Conservation (phyloP, 2,888 invertebrate genomes). For the Nasonovia ribisnigri region DNA sequence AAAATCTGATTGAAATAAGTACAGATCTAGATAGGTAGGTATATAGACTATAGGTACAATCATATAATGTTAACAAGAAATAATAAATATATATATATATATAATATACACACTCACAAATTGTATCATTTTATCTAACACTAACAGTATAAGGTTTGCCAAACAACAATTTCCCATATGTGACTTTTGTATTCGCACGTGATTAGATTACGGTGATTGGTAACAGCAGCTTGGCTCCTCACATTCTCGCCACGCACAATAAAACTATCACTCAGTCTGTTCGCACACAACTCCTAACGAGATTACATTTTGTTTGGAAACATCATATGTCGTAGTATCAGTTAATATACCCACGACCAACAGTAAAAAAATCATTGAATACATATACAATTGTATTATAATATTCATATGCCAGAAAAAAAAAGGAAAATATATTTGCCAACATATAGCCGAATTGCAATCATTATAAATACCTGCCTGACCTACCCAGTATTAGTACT, state of each 20-base stretch:
- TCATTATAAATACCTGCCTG: background rate
- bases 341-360: background rate
- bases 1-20: slow-evolving; percentile 32
- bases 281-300: slow-evolving; percentile 54
- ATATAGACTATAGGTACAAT: too few species aligned
- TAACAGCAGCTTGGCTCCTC: slow-evolving; percentile 44
- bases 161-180: slow-evolving; percentile 57
- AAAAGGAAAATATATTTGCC: background rate
- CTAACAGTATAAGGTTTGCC: slow-evolving; percentile 55
- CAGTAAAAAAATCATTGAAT: slow-evolving; percentile 9
- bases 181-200: slow-evolving; percentile 59
- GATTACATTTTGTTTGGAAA: slow-evolving; percentile 55
- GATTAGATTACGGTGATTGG: slow-evolving; percentile 63
- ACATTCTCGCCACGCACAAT: slow-evolving; percentile 54
- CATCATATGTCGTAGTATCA: slow-evolving; percentile 15
- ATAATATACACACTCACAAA: background rate
- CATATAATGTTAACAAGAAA: slow-evolving; percentile 43
- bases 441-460: background rate
- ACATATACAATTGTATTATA: background rate
- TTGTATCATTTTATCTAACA: slow-evolving; percentile 41
- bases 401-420: background rate
- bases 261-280: slow-evolving; percentile 56
- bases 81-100: background rate
- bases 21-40: slow-evolving; percentile 4
- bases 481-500: background rate